Conservation (phyloP, 2,888 invertebrate genomes). For the Andrena chrysosceles region DNA sequence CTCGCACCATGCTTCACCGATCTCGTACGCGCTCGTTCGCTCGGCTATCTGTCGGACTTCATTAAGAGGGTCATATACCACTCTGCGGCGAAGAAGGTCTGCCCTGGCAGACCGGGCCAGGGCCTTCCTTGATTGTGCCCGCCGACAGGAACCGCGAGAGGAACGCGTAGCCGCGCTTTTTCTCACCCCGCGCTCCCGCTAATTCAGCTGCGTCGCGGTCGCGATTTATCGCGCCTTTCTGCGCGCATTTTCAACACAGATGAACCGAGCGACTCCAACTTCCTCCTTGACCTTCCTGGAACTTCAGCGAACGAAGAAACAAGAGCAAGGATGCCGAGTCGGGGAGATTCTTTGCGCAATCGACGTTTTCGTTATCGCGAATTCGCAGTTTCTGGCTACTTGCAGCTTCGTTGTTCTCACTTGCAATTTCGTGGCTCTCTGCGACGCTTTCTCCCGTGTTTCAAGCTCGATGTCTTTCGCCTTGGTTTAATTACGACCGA, state of each 20-base stretch:
- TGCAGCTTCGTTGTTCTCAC: no score
- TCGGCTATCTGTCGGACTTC: conserved; percentile 71
- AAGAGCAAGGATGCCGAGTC: no score
- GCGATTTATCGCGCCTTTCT: conserved; percentile 44
- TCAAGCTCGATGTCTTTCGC: no score
- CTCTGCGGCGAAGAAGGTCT: conserved; percentile 58
- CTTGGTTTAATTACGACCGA: no score
- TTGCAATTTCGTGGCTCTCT: no score
- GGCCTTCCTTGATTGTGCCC: conserved; percentile 50
- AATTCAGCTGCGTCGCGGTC: conserved; percentile 20
- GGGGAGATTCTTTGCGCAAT: no score
- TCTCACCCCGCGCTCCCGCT: conserved; percentile 42
- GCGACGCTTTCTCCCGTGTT: no score
- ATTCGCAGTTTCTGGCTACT: no score
- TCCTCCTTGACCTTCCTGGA: background rate
- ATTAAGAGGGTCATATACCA: conserved; percentile 73
- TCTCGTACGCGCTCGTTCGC: conserved; percentile 50
- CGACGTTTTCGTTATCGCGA: no score
- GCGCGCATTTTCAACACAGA: background rate
- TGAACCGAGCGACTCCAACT: background rate
- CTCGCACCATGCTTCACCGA: conserved; percentile 64
- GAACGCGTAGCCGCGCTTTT: conserved; percentile 37
- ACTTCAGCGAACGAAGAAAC: no score
- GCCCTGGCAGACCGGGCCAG: conserved; percentile 19
- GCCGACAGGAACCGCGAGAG: conserved; percentile 9